Percentiles rank a stretch among this genome's conserved stretches.
Evolutionary conservation across 2,888 invertebrate species (phyloP).

Genomic region (Lasioglossum marginatum): DNA sequence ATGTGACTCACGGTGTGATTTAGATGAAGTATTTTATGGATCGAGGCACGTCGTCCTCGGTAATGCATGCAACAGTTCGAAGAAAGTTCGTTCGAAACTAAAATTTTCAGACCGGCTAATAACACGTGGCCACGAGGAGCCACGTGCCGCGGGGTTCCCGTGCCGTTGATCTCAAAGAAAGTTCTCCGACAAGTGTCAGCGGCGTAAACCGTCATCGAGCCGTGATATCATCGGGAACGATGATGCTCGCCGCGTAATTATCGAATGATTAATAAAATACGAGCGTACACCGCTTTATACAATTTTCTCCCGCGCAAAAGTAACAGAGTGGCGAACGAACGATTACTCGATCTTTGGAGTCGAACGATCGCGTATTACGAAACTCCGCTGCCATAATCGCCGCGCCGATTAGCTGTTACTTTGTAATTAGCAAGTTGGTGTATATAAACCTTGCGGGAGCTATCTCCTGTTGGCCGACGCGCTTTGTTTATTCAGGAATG

Average conservation of each 20-base stretch:
- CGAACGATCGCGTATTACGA: slow-evolving; percentile 27
- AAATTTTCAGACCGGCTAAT: slow-evolving; percentile 59
- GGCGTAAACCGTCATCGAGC: not conserved
- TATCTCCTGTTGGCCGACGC: not conserved
- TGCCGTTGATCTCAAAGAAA: slow-evolving; percentile 53
- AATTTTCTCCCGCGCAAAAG: not conserved
- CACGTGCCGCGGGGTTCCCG: slow-evolving; percentile 56
- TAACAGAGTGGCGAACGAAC: not conserved
- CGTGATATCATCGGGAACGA: slow-evolving; percentile 36
- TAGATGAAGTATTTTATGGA: slow-evolving; percentile 66
- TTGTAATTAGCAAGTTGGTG: slow-evolving; percentile 10
- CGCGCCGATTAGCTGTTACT: not conserved
- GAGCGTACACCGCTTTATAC: not conserved
- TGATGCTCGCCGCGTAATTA: not conserved
- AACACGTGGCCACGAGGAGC: slow-evolving; percentile 55
- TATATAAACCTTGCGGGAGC: not conserved
- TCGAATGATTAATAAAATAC: slow-evolving; percentile 37
- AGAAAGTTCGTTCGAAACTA: slow-evolving; percentile 62
- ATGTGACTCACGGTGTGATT: slow-evolving; percentile 51
- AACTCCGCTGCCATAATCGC: slow-evolving; percentile 6
- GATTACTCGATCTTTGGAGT: slow-evolving; percentile 25
- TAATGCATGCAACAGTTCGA: slow-evolving; percentile 56
- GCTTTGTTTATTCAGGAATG: not conserved
- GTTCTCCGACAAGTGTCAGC: slow-evolving; percentile 27
- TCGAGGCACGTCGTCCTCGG: slow-evolving; percentile 62